Conservation (phyloP, 1,140 invertebrate species). For the Neocloeon triangulifer region DNA sequence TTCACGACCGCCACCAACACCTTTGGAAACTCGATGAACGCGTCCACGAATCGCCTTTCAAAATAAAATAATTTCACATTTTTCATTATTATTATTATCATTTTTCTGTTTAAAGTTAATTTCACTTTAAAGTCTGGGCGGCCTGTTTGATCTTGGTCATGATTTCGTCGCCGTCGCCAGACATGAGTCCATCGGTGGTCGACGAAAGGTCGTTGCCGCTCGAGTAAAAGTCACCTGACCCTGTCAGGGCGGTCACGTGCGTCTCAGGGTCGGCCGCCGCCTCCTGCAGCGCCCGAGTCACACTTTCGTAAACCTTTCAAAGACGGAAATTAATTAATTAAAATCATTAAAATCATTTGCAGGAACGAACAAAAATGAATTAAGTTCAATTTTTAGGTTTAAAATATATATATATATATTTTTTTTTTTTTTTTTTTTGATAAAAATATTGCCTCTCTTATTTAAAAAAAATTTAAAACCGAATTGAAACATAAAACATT, state of each 20-base stretch:
- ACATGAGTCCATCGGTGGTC: conserved; percentile 20
- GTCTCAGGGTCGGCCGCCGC: conserved; percentile 38
- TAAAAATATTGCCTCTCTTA: too few species aligned
- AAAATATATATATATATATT: conserved; percentile 5
- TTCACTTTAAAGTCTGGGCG: too few species aligned
- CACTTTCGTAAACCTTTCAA: conserved; percentile 48
- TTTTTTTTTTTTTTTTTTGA: too few species aligned
- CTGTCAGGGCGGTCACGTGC: conserved; percentile 43
- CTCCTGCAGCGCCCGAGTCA: conserved; percentile 37
- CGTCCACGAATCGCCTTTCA: conserved; percentile 41
- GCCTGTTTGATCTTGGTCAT: too few species aligned
- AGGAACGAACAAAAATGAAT: background rate
- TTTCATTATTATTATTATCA: too few species aligned
- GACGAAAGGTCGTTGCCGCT: conserved; percentile 71
- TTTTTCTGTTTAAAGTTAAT: too few species aligned
- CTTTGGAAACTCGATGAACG: conserved; percentile 75
- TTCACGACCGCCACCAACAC: conserved; percentile 72
- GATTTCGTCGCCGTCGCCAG: conserved; percentile 16
- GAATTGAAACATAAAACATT: too few species aligned
- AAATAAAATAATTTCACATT: conserved; percentile 15
- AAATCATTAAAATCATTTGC: conserved; percentile 3
- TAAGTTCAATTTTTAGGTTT: conserved; percentile 3
- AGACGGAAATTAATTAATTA: conserved; percentile 4
- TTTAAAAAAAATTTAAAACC: too few species aligned
- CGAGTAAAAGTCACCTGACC: conserved; percentile 54